A percentile compares a stretch with the other conserved stretches of the same genome.
phyloP scores from a whole-genome alignment of 2,797 vertebrate genomes.

The Manis crassicaudata region DNA sequence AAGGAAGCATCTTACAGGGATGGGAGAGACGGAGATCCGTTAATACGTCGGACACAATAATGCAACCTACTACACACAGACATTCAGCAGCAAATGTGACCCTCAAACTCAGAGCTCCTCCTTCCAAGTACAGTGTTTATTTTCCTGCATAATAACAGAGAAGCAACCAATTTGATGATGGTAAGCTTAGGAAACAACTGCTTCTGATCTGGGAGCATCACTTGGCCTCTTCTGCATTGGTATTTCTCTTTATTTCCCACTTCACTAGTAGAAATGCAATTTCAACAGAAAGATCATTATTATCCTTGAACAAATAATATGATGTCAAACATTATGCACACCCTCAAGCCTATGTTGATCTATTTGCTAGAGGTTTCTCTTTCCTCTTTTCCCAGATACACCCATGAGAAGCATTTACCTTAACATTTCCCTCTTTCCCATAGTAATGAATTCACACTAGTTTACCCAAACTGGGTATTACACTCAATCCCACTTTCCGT shows the following conservation, averaged over 20 bases:
- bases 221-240: neutral
- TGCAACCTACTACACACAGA: neutral
- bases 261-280: slow-evolving; percentile 34
- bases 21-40: neutral
- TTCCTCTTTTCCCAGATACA: slow-evolving; percentile 1
- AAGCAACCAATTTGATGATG: neutral
- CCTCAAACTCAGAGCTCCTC: neutral
- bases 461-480: slow-evolving; percentile 50
- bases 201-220: neutral
- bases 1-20: neutral
- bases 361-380: neutral
- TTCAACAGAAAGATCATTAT: slow-evolving; percentile 42
- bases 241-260: slow-evolving; percentile 6
- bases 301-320: slow-evolving; percentile 37
- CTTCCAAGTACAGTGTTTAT: neutral
- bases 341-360: neutral
- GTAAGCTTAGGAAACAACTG: neutral
- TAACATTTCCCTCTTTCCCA: slow-evolving; percentile 28
- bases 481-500: neutral
- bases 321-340: neutral
- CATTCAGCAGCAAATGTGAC: neutral
- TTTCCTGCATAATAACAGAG: neutral
- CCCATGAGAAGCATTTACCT: slow-evolving; percentile 27
- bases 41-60: neutral
- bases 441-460: slow-evolving; percentile 55